These are phyloP conservation scores for Varanus salvator DNA, from an alignment of 2,113 vertebrate genomes.

Conservation along the genomic window DNA sequence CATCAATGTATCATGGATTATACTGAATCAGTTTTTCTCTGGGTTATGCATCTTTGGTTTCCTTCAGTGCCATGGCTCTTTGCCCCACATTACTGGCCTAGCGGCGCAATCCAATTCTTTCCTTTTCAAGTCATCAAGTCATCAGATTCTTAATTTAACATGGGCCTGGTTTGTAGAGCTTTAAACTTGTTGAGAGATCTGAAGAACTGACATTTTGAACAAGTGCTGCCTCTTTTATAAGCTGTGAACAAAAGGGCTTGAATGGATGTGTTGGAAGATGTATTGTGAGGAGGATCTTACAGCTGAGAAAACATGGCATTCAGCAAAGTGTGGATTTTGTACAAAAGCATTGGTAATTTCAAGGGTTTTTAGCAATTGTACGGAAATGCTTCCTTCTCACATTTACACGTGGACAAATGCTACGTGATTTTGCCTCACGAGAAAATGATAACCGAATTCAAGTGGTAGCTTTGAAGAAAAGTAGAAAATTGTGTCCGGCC, in stretches of 20 bases:
- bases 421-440: background rate
- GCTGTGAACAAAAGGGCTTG: background rate
- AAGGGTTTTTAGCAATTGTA: background rate
- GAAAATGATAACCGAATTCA: background rate
- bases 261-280: slow-evolving; percentile 16
- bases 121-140: slow-evolving; percentile 44
- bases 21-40: slow-evolving; percentile 25
- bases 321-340: slow-evolving; percentile 42
- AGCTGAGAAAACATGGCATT: slow-evolving; percentile 2
- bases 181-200: slow-evolving; percentile 44
- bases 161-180: slow-evolving; percentile 35
- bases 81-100: background rate
- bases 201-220: slow-evolving; percentile 62
- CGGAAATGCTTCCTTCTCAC: background rate
- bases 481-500: background rate
- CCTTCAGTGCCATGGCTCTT: slow-evolving; percentile 14
- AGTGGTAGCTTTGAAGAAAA: background rate
- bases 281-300: slow-evolving; percentile 42
- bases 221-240: slow-evolving; percentile 49
- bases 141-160: slow-evolving; percentile 48
- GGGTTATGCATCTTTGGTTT: slow-evolving; percentile 35
- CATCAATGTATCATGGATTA: background rate
- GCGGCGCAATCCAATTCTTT: slow-evolving; percentile 8
- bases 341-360: slow-evolving; percentile 48
- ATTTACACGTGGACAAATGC: background rate